Base-by-base conservation (phyloP, 2,797 vertebrate genomes). In the Diplodus puntazzo region DNA sequence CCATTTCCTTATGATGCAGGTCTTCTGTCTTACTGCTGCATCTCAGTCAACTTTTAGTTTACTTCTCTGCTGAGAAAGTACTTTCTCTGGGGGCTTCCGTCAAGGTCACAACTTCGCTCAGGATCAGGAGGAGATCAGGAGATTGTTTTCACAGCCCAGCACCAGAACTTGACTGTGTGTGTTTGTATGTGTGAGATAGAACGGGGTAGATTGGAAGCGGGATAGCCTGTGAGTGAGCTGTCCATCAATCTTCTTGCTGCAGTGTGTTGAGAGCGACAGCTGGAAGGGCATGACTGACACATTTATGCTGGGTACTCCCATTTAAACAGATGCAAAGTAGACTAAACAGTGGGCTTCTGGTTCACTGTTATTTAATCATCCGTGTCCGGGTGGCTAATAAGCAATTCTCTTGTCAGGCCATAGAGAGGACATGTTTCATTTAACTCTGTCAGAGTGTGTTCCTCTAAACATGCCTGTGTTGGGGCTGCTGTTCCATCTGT, bases 341-440 rank as follows among this genome's bases (percentile, higher is more conserved):
- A 63, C 48, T 53, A 57, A 85, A 75, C 53, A 70, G 17, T 77
- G 46, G 61, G 62, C 62, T 57, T 12, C 67, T 71, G 63, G 62
- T 75, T 76, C 59, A 49, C 66, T 82, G 80, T 68, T 79, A 80
- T 82, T 90, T 79, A 86, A 82, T 88, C 74, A 86, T 73, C 61
- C 42, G 20, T 80, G 67, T 75, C 83, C 73, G 53, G 25, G 54
- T 67, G 46, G 67, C 76, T 86, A 89, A 91, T 89, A 83, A 90
- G 71, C 67, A 80, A 62, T 87, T 71, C 54, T 81, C 69, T 63
- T 67, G 75, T 82, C 72, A 62, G 49, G 72, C 55, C 74, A 83
- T 64, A 53, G 75, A 73, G 52, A 70, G 73, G 82, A 90, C 79
- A 76, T 82, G 76, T 86, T 87, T 81, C 66, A 92, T 80, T 91